Evolutionary conservation across 2,888 invertebrate genomes (phyloP).

Genomic region (Mythimna pallens): DNA sequence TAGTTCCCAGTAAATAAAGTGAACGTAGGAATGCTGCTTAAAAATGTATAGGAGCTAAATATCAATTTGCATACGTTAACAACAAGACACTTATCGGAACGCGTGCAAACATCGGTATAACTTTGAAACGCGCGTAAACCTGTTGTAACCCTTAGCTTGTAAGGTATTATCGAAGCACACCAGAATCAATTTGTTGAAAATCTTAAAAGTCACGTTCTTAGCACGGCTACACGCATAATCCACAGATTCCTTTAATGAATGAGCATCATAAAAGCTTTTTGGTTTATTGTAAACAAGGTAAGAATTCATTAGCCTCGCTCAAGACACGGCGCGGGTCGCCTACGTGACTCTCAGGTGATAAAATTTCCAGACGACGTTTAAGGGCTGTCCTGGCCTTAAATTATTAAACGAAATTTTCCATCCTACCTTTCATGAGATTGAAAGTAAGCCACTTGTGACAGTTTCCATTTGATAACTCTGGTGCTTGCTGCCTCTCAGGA

Average conservation of each 20-base stretch:
- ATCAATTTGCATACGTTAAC: slow-evolving; percentile 58
- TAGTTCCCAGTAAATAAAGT: too few relatives aligned
- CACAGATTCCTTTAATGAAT: slow-evolving; percentile 82
- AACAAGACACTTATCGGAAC: slow-evolving; percentile 42
- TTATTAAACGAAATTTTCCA: slow-evolving; percentile 76
- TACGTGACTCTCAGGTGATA: slow-evolving; percentile 85
- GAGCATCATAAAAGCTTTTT: slow-evolving; percentile 84
- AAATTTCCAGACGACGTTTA: slow-evolving; percentile 73
- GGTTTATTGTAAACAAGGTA: slow-evolving; percentile 86
- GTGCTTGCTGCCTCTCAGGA: slow-evolving; percentile 6
- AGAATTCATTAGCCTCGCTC: slow-evolving; percentile 83
- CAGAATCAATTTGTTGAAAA: slow-evolving; percentile 77
- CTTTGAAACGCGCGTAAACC: slow-evolving; percentile 66
- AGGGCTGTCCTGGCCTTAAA: slow-evolving; percentile 75
- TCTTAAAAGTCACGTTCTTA: slow-evolving; percentile 81
- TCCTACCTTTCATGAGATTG: slow-evolving; percentile 68
- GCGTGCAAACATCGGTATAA: slow-evolving; percentile 60
- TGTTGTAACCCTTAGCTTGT: slow-evolving; percentile 69
- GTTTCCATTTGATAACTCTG: slow-evolving; percentile 40
- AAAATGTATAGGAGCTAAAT: slow-evolving; percentile 40
- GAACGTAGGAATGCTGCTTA: slow-evolving; percentile 23
- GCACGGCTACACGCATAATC: slow-evolving; percentile 83
- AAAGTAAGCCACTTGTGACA: slow-evolving; percentile 63
- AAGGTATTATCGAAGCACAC: slow-evolving; percentile 69
- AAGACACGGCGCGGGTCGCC: slow-evolving; percentile 71